Conservation (phyloP, 2,113 vertebrate species). For the Laterallus jamaicensis region DNA sequence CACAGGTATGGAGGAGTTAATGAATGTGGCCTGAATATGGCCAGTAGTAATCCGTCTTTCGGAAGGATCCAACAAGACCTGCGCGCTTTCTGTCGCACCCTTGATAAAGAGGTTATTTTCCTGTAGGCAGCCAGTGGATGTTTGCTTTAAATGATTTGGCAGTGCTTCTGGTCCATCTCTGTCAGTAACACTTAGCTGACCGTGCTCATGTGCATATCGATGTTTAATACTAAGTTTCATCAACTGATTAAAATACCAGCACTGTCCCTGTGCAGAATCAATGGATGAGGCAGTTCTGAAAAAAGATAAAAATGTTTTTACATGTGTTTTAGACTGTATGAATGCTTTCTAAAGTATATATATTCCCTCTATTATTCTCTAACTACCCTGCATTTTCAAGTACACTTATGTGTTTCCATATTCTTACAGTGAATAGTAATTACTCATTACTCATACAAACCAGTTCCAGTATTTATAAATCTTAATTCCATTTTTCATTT, state of each 20-base stretch:
- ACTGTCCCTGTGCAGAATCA: slow-evolving; percentile 62
- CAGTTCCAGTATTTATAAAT: background rate
- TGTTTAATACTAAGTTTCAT: slow-evolving; percentile 83
- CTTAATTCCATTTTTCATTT: background rate
- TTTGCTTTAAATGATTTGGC: slow-evolving; percentile 21
- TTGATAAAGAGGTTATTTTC: slow-evolving; percentile 38
- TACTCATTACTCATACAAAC: background rate
- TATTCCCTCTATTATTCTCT: background rate
- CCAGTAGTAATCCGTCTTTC: slow-evolving; percentile 55
- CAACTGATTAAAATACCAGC: slow-evolving; percentile 74
- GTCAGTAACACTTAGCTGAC: slow-evolving; percentile 54
- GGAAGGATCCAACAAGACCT: slow-evolving; percentile 34
- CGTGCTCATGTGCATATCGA: slow-evolving; percentile 81
- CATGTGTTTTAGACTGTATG: background rate
- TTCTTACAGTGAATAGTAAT: background rate
- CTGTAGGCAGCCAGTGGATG: slow-evolving; percentile 1
- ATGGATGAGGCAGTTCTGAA: slow-evolving; percentile 67
- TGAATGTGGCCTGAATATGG: background rate
- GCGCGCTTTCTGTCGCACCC: slow-evolving; percentile 45
- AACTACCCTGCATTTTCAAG: background rate
- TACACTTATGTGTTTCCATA: background rate
- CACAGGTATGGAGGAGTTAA: slow-evolving; percentile 37
- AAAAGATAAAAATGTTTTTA: background rate
- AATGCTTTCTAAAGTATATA: background rate
- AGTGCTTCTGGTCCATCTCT: slow-evolving; percentile 48